Evolutionary conservation across 2,888 invertebrate genomes (phyloP).

Genomic region (Polietes domitor): DNA sequence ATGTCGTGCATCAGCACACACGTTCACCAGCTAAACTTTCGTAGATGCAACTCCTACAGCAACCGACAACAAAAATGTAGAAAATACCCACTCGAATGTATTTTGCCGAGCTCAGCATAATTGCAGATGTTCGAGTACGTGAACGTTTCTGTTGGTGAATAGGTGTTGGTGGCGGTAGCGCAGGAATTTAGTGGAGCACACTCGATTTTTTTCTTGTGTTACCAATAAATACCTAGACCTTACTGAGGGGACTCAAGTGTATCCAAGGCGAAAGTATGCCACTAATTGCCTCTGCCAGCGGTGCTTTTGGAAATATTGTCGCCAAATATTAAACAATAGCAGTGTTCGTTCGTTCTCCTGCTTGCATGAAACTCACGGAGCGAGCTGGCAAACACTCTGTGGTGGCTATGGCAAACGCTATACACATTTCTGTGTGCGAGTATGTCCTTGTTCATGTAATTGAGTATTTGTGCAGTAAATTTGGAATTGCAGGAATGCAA

Average conservation of each 20-base stretch:
- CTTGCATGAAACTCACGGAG: background rate
- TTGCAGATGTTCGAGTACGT: constrained; percentile 22
- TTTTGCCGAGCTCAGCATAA: background rate
- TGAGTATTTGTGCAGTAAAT: constrained; percentile 18
- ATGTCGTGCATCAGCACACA: background rate
- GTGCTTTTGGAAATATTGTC: constrained; percentile 9
- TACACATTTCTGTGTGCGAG: background rate
- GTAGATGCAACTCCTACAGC: background rate
- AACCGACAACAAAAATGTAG: too few species aligned
- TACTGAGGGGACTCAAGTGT: background rate
- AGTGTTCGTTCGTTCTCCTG: background rate
- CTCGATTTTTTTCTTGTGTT: background rate
- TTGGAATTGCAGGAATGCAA: background rate
- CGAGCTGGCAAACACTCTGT: background rate
- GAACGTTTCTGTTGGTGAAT: background rate
- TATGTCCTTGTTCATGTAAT: background rate
- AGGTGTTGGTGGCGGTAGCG: background rate
- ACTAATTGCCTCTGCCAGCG: constrained; percentile 33
- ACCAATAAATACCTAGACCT: constrained; percentile 15
- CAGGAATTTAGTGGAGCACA: background rate
- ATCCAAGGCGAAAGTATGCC: constrained; percentile 3
- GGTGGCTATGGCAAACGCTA: background rate
- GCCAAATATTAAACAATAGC: constrained; percentile 24
- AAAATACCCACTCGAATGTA: background rate
- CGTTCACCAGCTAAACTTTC: background rate